Evolutionary conservation across 2,113 vertebrate genomes (phyloP).

Genomic region (Rattus rattus): DNA sequence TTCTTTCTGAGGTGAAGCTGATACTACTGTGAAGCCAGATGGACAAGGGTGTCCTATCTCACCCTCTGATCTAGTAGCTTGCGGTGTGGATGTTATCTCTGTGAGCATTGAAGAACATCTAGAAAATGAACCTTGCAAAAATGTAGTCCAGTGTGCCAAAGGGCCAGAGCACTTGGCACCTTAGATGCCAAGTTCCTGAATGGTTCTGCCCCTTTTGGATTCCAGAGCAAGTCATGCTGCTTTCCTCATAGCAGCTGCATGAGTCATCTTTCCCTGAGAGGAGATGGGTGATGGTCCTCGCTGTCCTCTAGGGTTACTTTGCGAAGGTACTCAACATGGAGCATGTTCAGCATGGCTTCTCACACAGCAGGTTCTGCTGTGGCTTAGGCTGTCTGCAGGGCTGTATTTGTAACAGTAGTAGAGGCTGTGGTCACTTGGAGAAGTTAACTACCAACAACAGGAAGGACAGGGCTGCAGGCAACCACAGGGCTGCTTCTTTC

Average conservation of each 20-base stretch:
- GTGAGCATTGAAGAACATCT: slow-evolving; percentile 14
- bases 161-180: background rate
- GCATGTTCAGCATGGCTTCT: background rate
- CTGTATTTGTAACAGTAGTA: background rate
- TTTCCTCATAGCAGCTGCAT: background rate
- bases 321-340: no score
- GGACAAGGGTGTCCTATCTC: background rate
- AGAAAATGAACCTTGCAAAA: slow-evolving; percentile 29
- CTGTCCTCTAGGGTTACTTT: background rate
- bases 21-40: background rate
- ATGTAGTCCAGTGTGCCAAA: background rate
- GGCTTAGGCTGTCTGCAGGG: background rate
- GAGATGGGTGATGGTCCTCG: background rate
- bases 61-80: background rate
- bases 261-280: background rate
- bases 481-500: background rate
- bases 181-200: background rate
- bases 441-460: background rate
- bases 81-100: background rate
- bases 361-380: background rate
- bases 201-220: background rate
- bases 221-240: background rate
- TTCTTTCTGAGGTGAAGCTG: slow-evolving; percentile 1
- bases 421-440: background rate
- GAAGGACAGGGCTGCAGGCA: background rate